Base-by-base conservation (phyloP, 2,113 vertebrate species). In the Colaptes auratus region DNA sequence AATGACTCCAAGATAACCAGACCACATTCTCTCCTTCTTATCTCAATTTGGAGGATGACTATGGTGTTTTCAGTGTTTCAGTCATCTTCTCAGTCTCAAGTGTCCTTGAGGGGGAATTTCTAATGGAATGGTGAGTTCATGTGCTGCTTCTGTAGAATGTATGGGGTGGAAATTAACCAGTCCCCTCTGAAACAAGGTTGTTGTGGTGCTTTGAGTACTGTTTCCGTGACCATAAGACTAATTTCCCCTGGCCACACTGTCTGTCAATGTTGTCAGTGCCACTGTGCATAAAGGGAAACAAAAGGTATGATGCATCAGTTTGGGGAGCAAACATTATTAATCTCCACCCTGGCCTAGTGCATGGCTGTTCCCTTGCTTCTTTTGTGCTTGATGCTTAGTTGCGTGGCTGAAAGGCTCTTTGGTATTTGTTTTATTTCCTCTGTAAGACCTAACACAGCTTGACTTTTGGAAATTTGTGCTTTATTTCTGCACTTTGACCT, bases 401-500 rank as follows among this genome's bases (percentile, higher is more conserved):
- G 30, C 3, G 61, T 53, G 33, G 36, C 16, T 21, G 3, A 72
- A 21, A 31, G 21, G 2, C 27, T n/a, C 44, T 50, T 80, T 60
- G 15, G 9, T 89, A 42, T 23, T 88, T 85, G 61, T 59, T 92
- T 84, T 82, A 65, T 90, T 97, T 96, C 89, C 94, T 90, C 50
- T 91, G 27, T 42, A 63, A 81, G 44, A 10, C 86, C 69, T 95
- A 88, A 86, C 23, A 56, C 61, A 83, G 69, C 76, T 83, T 95
- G 60, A 69, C 72, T 97, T 95, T 36, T 90, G 94, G 74, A 74
- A 93, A 89, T 70, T 82, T 9, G 6, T 87, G 28, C 50, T 84
- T 89, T 73, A 66, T 87, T 94, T 94, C 58, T 93, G 61, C 63
- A 31, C 92, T 96, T 92, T 90, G 90, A 92, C 90, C 80, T 89